phyloP scores from a whole-genome alignment of 2,888 invertebrate genomes.

The Tiphia femorata region DNA sequence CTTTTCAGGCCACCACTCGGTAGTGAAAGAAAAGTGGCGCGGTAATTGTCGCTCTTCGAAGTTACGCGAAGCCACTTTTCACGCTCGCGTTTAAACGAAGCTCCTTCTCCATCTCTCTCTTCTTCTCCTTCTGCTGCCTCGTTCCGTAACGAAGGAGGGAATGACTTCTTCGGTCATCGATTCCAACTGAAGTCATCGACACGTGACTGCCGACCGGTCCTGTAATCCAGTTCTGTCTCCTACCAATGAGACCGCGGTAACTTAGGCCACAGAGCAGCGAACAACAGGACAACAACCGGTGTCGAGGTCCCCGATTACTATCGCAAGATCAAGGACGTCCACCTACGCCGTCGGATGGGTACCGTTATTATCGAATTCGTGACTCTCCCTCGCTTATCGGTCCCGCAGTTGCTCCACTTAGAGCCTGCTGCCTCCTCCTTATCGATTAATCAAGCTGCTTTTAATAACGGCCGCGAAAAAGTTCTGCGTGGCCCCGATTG shows the following conservation, averaged over 20 bases:
- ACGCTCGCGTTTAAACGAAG: no score
- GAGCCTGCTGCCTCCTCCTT: not conserved
- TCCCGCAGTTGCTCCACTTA: not conserved
- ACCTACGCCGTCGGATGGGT: constrained; percentile 35
- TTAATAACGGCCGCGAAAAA: constrained; percentile 10
- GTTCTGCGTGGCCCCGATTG: no score
- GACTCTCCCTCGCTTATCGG: constrained; percentile 9
- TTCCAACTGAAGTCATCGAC: constrained; percentile 47
- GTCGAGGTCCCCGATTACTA: constrained; percentile 39
- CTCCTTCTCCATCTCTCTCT: no score
- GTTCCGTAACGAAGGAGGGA: constrained; percentile 6
- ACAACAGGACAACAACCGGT: constrained; percentile 30
- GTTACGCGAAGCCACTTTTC: no score
- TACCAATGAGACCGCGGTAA: constrained; percentile 28
- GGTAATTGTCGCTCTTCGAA: no score
- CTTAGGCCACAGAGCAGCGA: constrained; percentile 18
- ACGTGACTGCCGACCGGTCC: constrained; percentile 41
- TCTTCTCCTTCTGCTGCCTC: no score
- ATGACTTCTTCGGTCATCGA: constrained; percentile 38
- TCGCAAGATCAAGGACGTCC: constrained; percentile 46
- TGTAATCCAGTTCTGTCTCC: constrained; percentile 40
- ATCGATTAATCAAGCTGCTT: constrained; percentile 23
- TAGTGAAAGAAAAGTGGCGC: no score
- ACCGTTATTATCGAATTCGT: constrained; percentile 43
- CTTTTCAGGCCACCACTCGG: no score